Evolutionary conservation across 2,113 vertebrate genomes (phyloP).

Genomic region (Grammomys surdaster): DNA sequence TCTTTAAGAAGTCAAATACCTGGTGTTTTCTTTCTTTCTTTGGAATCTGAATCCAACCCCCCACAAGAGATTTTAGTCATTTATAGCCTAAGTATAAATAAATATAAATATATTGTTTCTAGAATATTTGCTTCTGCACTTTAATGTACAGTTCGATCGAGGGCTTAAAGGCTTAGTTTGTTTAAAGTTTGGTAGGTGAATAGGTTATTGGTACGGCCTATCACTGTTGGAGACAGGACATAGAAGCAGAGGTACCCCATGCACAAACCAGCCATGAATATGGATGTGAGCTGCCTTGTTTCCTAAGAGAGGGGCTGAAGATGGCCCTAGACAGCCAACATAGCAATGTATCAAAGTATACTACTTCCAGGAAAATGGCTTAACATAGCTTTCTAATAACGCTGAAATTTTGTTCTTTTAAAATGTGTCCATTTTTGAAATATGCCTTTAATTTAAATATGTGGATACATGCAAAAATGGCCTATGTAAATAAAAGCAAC

Average conservation of each 20-base stretch:
- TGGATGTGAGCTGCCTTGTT: neutral
- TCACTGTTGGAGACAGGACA: neutral
- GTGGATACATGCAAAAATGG: neutral
- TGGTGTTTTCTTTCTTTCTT: neutral
- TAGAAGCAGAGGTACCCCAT: neutral
- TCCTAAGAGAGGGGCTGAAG: neutral
- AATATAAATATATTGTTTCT: neutral
- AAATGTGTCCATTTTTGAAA: slow-evolving; percentile 64
- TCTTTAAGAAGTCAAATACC: neutral
- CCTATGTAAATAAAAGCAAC: slow-evolving; percentile 83
- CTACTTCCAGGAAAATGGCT: slow-evolving; percentile 67
- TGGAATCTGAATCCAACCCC: neutral
- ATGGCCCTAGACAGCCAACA: slow-evolving; percentile 64
- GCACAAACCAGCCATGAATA: neutral
- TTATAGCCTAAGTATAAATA: neutral
- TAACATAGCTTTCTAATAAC: slow-evolving; percentile 78
- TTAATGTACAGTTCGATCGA: neutral
- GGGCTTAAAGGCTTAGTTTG: neutral
- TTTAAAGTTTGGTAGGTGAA: neutral
- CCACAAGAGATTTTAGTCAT: neutral
- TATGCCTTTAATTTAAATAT: slow-evolving; percentile 41
- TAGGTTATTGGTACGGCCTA: neutral
- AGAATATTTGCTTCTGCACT: slow-evolving; percentile 3
- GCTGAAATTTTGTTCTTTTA: slow-evolving; percentile 73
- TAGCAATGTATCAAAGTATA: slow-evolving; percentile 73